Base-by-base conservation (phyloP, 2,888 invertebrate species). In the Clitarchus hookeri region DNA sequence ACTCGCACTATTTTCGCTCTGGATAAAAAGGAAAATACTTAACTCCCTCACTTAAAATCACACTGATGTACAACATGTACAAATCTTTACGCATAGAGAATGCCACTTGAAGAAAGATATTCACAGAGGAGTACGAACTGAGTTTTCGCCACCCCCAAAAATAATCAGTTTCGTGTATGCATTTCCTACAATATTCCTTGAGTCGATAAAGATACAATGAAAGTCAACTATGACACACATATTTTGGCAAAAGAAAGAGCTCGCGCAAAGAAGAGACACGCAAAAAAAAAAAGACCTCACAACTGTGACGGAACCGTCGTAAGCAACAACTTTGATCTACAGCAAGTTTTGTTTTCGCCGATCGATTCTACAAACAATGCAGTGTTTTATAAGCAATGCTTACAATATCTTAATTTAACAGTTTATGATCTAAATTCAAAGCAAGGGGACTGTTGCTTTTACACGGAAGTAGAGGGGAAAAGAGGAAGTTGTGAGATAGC, bases 311-410 rank as follows among this genome's bases (percentile, higher is more conserved):
- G 6, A 44, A 36, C 44, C 83, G 36, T 6, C 9, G 36, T 36
- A 83, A 36, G 83, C 25, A 19, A 12, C 83, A 44, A 44, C 25
- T 83, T 83, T 83, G 83, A 36, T 83, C 83, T 44, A 13, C 44
- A 83, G 44, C 23, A 83, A 83, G 83, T 83, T 83, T 36, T 36
- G 44, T 36, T 79, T 12, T 6, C 79, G 9, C n/a, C 79, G 23
- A n/a, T 26, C n/a, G n/a, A 48, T 48, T 12, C 48, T 48, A 48
- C 8, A 9, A 48, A 48, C 48, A 48, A 48, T 48, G 48, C 48
- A 48, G 6, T 48, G 48, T 48, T 48, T 48, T 48, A 48, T 48
- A 48, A 48, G 48, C 48, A 48, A 48, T 12, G 48, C 12, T 48
- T 48, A 12, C 6, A 48, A 48, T 48, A 48, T 48, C 12, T 48